Evolutionary conservation across 2,113 vertebrate species (phyloP).

Genomic region (Baryphthengus martii): DNA sequence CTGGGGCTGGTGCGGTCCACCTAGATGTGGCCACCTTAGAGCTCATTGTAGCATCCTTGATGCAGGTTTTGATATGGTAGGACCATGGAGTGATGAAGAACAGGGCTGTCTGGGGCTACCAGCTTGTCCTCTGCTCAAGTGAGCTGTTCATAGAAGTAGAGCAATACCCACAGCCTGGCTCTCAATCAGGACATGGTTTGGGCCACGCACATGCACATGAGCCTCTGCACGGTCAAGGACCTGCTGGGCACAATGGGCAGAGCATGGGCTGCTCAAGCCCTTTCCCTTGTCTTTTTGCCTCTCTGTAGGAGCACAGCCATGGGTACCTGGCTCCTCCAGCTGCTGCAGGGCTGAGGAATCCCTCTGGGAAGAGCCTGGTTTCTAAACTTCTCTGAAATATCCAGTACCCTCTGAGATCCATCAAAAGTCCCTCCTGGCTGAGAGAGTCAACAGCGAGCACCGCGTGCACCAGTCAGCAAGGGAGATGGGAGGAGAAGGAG

Average conservation of each 20-base stretch:
- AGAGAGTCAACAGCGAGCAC: neutral
- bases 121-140: neutral
- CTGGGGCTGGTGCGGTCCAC: neutral
- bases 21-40: neutral
- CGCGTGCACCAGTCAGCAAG: neutral
- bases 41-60: fast-evolving
- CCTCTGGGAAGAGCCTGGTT: neutral
- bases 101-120: neutral
- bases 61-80: neutral
- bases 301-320: neutral
- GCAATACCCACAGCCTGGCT: neutral
- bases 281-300: fast-evolving
- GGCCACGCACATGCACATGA: neutral
- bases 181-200: neutral
- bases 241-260: too few species aligned
- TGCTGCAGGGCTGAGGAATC: neutral
- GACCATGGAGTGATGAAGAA: neutral
- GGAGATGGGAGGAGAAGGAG: neutral
- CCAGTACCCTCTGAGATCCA: neutral
- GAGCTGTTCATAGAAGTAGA: neutral
- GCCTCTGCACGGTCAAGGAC: neutral
- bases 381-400: neutral
- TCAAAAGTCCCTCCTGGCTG: neutral
- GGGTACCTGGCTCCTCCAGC: neutral
- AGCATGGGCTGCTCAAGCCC: neutral